phyloP scores from a whole-genome alignment of 35 echinoderm and acorn worm genomes.

The Ptychodera flava region DNA sequence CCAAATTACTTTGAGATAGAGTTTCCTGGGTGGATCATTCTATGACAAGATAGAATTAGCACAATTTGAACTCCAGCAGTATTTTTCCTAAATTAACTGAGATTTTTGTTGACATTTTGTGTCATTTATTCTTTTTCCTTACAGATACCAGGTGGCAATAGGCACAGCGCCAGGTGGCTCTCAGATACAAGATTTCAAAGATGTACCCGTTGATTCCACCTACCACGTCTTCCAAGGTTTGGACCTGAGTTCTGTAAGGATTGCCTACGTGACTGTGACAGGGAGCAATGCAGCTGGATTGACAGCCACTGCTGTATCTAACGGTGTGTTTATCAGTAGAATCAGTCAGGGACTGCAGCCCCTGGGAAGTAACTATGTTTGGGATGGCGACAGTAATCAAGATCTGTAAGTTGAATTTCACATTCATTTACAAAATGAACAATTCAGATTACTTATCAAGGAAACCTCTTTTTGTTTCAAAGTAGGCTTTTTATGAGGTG shows the following conservation, averaged over 20 bases:
- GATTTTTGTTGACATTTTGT: no score
- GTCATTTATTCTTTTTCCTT: background rate
- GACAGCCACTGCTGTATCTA: slow-evolving; percentile 19
- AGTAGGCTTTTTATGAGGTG: no score
- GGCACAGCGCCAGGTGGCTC: slow-evolving; percentile 16
- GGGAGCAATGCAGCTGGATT: slow-evolving; percentile 37
- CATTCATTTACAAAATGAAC: no score
- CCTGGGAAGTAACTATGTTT: background rate
- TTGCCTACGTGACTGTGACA: slow-evolving; percentile 24
- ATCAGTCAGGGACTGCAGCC: slow-evolving; percentile 15
- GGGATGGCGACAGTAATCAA: slow-evolving; percentile 16
- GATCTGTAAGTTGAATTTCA: background rate
- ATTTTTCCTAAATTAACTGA: no score
- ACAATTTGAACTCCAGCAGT: no score
- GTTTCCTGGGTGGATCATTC: no score
- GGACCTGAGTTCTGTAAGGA: slow-evolving; percentile 17
- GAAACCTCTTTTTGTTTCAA: no score
- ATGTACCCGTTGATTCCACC: slow-evolving; percentile 7
- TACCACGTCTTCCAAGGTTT: slow-evolving; percentile 1
- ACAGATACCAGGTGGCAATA: slow-evolving; percentile 30
- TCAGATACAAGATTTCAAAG: slow-evolving; percentile 17
- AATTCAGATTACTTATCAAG: no score
- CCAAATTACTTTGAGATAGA: no score
- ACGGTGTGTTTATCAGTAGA: slow-evolving; percentile 40
- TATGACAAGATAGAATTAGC: no score